Percentiles rank a stretch among this genome's conserved stretches.
Evolutionary conservation across 2,113 vertebrate genomes (phyloP).

Genomic region (Cervus canadensis): DNA sequence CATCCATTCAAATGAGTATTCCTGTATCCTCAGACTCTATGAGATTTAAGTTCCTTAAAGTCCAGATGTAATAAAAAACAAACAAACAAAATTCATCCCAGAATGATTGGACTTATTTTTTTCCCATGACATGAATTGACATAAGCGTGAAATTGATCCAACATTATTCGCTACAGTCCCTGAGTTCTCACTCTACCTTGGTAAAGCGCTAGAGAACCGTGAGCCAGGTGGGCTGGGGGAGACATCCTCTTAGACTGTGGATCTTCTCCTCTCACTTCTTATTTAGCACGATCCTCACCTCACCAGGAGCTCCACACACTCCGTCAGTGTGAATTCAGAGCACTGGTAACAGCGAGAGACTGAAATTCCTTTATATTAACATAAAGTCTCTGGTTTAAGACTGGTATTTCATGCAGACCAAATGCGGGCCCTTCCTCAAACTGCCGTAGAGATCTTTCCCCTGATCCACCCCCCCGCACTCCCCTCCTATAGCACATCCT

Average conservation of each 20-base stretch:
- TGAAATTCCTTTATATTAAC: not conserved
- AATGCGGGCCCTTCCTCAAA: not conserved
- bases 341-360: not conserved
- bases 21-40: not conserved
- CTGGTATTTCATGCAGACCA: not conserved
- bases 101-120: not conserved
- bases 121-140: not conserved
- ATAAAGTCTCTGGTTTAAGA: not conserved
- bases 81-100: not conserved
- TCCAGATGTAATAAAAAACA: not conserved
- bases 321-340: not conserved
- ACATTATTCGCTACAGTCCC: not conserved
- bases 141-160: not conserved
- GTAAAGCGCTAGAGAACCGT: not conserved
- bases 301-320: not conserved
- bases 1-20: not conserved
- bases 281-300: not conserved
- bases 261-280: not conserved
- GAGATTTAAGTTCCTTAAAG: not conserved
- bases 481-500: not conserved
- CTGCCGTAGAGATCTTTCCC: not conserved
- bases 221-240: not conserved
- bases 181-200: not conserved
- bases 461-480: not conserved
- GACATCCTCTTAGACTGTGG: not conserved